Conservation (phyloP, 2,888 invertebrate genomes). For the Drosophila pegasa region DNA sequence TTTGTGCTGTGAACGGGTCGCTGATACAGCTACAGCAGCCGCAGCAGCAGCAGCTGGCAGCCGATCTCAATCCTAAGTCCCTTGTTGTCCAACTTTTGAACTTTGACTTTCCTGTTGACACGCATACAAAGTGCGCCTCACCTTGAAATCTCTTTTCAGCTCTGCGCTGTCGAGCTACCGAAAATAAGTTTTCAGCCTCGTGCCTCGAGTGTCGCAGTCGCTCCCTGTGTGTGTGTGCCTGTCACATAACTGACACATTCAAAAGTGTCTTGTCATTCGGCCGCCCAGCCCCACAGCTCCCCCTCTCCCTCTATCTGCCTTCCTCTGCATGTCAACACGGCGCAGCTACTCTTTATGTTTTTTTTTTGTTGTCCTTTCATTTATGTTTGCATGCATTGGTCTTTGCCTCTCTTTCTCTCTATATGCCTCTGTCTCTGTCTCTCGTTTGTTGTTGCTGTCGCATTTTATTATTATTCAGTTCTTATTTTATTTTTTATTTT, state of each 20-base stretch:
- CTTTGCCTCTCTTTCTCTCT: slow-evolving; percentile 26
- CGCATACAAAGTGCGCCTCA: slow-evolving; percentile 26
- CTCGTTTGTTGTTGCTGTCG: slow-evolving; percentile 40
- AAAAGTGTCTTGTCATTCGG: slow-evolving; percentile 72
- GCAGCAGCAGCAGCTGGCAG: slow-evolving; percentile 20
- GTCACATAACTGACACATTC: slow-evolving; percentile 65
- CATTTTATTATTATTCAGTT: slow-evolving; percentile 50
- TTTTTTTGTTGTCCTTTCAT: slow-evolving; percentile 56
- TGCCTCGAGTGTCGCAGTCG: slow-evolving; percentile 12
- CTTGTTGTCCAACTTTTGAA: slow-evolving; percentile 64
- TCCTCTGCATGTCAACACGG: slow-evolving; percentile 49
- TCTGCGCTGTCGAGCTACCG: slow-evolving; percentile 24
- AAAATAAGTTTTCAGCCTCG: slow-evolving; percentile 41
- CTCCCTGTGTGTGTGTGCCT: slow-evolving; percentile 6
- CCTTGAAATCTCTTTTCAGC: slow-evolving; percentile 72
- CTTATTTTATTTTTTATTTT: slow-evolving; percentile 49
- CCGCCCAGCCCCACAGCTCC: slow-evolving; percentile 6
- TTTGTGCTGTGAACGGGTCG: slow-evolving; percentile 60
- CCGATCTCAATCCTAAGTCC: slow-evolving; percentile 33
- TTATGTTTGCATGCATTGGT: slow-evolving; percentile 71
- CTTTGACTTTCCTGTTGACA: slow-evolving; percentile 63
- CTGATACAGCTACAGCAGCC: slow-evolving; percentile 19
- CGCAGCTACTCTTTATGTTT: slow-evolving; percentile 25
- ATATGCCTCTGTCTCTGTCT: not conserved
- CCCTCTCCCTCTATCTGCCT: not conserved